phyloP scores from a whole-genome alignment of 2,888 invertebrate species.

The Petrolisthes manimaculis region DNA sequence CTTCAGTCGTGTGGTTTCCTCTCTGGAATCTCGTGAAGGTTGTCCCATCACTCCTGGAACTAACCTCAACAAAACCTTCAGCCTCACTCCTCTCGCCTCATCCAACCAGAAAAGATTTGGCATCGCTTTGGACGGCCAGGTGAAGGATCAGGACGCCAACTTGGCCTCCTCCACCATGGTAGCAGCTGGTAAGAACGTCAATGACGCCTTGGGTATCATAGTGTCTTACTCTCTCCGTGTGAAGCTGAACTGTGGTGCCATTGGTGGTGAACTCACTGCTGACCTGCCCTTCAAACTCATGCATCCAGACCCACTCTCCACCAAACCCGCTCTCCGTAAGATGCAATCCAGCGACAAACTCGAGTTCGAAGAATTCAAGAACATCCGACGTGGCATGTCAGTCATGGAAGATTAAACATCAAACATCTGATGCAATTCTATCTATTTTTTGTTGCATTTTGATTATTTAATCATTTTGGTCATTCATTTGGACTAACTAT shows the following conservation, averaged over 20 bases:
- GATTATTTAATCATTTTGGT: too few species aligned
- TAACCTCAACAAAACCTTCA: conserved; percentile 87
- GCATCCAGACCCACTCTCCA: conserved; percentile 85
- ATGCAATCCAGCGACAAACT: conserved; percentile 23
- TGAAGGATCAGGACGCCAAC: conserved; percentile 90
- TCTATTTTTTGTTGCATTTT: too few species aligned
- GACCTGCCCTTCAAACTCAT: conserved; percentile 92
- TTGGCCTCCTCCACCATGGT: conserved; percentile 90
- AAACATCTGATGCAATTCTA: neutral
- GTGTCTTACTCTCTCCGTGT: conserved; percentile 91
- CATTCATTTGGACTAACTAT: too few species aligned
- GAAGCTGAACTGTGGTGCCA: conserved; percentile 88
- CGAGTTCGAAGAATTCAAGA: conserved; percentile 36
- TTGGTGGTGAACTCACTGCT: conserved; percentile 88
- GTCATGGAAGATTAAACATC: conserved; percentile 12
- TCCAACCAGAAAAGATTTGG: conserved; percentile 91
- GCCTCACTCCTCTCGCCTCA: conserved; percentile 86
- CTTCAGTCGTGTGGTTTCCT: conserved; percentile 85
- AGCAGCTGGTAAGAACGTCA: conserved; percentile 82
- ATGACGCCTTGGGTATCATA: conserved; percentile 90
- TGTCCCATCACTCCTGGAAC: conserved; percentile 92
- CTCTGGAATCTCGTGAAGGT: conserved; percentile 90
- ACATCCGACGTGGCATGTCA: conserved; percentile 45
- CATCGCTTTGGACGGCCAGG: conserved; percentile 88
- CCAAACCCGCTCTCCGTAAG: conserved; percentile 19